Percentiles rank a stretch among this genome's conserved stretches.
Conservation (phyloP, 2,113 vertebrate species). For the Sander lucioperca region DNA sequence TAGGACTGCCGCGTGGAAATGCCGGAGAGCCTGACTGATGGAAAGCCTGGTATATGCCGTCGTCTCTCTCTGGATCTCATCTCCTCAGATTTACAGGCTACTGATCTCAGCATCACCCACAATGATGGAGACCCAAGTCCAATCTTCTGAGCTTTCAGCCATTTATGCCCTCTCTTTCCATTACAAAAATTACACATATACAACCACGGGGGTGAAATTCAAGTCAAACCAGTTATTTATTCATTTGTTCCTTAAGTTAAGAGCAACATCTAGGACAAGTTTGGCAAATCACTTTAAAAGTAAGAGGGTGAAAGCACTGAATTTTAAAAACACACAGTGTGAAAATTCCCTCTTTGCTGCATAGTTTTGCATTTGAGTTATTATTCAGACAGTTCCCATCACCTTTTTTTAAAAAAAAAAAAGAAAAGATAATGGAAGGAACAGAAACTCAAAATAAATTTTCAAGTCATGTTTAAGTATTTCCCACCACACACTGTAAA, state of each 20-base stretch:
- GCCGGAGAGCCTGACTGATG: slow-evolving; percentile 30
- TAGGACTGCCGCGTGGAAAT: slow-evolving; percentile 35
- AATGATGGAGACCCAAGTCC: slow-evolving; percentile 21
- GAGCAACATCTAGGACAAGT: slow-evolving; percentile 9
- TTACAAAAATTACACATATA: slow-evolving; percentile 14
- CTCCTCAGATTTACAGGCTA: slow-evolving; percentile 61
- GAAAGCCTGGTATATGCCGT: slow-evolving; percentile 26
- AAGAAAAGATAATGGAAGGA: neutral
- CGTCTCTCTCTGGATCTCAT: slow-evolving; percentile 48
- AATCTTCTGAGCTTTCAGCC: slow-evolving; percentile 29
- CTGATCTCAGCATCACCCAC: slow-evolving; percentile 53
- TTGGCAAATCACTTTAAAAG: slow-evolving; percentile 26
- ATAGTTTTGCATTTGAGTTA: slow-evolving; percentile 27
- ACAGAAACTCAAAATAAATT: neutral
- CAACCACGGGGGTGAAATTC: slow-evolving; percentile 10
- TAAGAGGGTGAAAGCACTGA: slow-evolving; percentile 12
- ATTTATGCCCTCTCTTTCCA: slow-evolving; percentile 28
- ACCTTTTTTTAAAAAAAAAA: neutral
- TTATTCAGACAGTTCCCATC: neutral
- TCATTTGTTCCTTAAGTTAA: neutral
- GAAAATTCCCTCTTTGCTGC: slow-evolving; percentile 15
- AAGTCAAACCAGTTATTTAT: slow-evolving; percentile 20
- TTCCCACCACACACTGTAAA: neutral
- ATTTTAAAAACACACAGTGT: slow-evolving; percentile 37
- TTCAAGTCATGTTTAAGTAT: neutral